Base-by-base conservation (phyloP, 2,797 vertebrate genomes). In the Enteromius fasciolatus region DNA sequence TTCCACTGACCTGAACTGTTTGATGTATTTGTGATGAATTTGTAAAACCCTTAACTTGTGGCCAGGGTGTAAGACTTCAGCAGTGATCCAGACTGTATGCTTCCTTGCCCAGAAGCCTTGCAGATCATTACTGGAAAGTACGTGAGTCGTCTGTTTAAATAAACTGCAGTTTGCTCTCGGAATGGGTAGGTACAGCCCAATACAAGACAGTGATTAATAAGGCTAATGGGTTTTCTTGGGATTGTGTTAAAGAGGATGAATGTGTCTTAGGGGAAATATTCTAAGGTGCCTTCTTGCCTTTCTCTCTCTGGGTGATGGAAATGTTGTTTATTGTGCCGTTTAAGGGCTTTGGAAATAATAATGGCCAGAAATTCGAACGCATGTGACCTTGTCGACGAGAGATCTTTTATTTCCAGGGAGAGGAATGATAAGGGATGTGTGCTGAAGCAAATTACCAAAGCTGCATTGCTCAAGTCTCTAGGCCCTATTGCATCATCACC, bases 151-250 rank as follows among this genome's bases (percentile, higher is more conserved):
- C 5, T 15, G 46, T n/a, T 3, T 46, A 69, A 82, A 82, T 48
- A 69, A 48, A 61, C 52, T 46, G 52, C 64, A 59, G 25, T 33
- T 76, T n/a, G 25, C 64, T 59, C 23, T 33, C 18, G 20, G 15
- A 69, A 48, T 61, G 11, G 59, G 46, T 59, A 52, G n/a, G 31
- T 33, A 54, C 57, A 66, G n/a, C 31, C 41, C 9, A 28, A 31
- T 64, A 81, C 64, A 76, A 76, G 81, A 61, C 81, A 69, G 39
- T 68, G 73, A 82, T 76, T 57, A 82, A 82, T 76, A 82, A 46
- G 25, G 14, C 64, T 46, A 76, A 82, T 76, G 50, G 25, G 69
- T 67, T 57, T 82, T 68, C 72, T 57, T 69, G 39, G 39, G n/a
- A 46, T 12, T 33, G 36, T 33, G 70, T 75, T 67, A 57, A 76